Conservation (phyloP, 1,140 invertebrate genomes). For the Drosophila fuyamai region DNA sequence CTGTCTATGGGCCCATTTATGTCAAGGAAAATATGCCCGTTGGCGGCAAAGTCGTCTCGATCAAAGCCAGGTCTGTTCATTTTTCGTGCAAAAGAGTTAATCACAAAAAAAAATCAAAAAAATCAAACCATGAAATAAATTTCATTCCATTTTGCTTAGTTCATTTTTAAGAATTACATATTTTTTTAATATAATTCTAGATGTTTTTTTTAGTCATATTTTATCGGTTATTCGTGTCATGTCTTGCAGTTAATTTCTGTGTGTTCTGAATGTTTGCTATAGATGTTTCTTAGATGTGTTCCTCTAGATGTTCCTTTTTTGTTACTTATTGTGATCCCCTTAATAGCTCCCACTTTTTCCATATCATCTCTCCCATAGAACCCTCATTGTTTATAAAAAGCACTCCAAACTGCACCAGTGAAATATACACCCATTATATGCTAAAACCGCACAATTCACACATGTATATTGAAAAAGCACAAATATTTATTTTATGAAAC, state of each 20-base stretch:
- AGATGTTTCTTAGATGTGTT: slow-evolving; percentile 37
- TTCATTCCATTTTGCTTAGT: slow-evolving; percentile 73
- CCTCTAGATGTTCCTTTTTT: slow-evolving; percentile 30
- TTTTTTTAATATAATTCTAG: slow-evolving; percentile 34
- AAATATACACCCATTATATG: slow-evolving; percentile 49
- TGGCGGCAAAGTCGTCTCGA: slow-evolving; percentile 97
- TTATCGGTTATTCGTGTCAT: slow-evolving; percentile 54
- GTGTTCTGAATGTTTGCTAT: slow-evolving; percentile 63
- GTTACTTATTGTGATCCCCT: slow-evolving; percentile 14
- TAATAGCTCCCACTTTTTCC: neutral
- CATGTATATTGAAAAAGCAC: slow-evolving; percentile 48
- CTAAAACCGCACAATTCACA: slow-evolving; percentile 66
- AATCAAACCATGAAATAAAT: slow-evolving; percentile 41
- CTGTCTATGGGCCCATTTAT: slow-evolving; percentile 97
- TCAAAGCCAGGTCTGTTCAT: slow-evolving; percentile 97
- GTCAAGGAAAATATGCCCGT: slow-evolving; percentile 98
- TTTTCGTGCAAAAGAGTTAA: slow-evolving; percentile 55
- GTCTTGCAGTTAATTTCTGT: slow-evolving; percentile 44
- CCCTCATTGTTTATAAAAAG: slow-evolving; percentile 29
- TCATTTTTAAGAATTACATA: slow-evolving; percentile 44
- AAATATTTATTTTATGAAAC: slow-evolving; percentile 4
- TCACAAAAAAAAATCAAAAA: slow-evolving; percentile 43
- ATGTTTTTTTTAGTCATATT: slow-evolving; percentile 38
- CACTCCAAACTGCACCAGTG: slow-evolving; percentile 56
- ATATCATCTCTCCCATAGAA: slow-evolving; percentile 22